Conservation (phyloP, 1,140 invertebrate genomes). For the Heliconius eleuchia region DNA sequence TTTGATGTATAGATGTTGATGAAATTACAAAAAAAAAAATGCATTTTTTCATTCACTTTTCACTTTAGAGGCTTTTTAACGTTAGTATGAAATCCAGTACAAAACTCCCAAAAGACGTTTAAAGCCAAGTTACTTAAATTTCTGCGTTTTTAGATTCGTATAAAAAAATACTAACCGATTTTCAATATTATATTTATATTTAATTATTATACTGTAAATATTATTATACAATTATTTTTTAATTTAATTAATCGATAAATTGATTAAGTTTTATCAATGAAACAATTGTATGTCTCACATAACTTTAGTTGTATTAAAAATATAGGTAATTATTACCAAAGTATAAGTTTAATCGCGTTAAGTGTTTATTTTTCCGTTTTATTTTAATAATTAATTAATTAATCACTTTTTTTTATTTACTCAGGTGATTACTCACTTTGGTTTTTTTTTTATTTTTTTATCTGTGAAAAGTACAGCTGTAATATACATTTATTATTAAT, state of each 20-base stretch:
- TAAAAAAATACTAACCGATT: slow-evolving; percentile 11
- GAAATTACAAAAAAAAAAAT: slow-evolving; percentile 23
- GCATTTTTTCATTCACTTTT: slow-evolving; percentile 17
- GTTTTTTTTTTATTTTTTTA: not conserved
- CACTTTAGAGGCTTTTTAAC: slow-evolving; percentile 26
- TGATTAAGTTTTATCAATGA: slow-evolving; percentile 44
- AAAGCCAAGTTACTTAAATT: slow-evolving; percentile 48
- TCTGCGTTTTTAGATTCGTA: slow-evolving; percentile 11
- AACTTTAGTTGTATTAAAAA: slow-evolving; percentile 62
- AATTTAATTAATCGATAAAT: slow-evolving; percentile 44
- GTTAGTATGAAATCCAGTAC: slow-evolving; percentile 25
- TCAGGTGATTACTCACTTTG: slow-evolving; percentile 19
- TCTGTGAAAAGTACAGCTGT: slow-evolving; percentile 6
- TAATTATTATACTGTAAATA: slow-evolving; percentile 48
- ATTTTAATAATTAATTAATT: not conserved
- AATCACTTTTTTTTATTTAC: slow-evolving; percentile 8
- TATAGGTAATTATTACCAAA: slow-evolving; percentile 77
- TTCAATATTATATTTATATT: slow-evolving; percentile 39
- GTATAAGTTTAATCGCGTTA: slow-evolving; percentile 58
- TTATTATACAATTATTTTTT: slow-evolving; percentile 39
- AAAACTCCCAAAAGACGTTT: slow-evolving; percentile 28
- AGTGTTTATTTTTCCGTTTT: slow-evolving; percentile 25
- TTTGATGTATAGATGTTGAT: slow-evolving; percentile 16
- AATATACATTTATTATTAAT: not conserved
- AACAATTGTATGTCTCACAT: slow-evolving; percentile 52